These are phyloP conservation scores for Canis aureus DNA, from an alignment of 2,113 vertebrate species.

Conservation along the genomic window DNA sequence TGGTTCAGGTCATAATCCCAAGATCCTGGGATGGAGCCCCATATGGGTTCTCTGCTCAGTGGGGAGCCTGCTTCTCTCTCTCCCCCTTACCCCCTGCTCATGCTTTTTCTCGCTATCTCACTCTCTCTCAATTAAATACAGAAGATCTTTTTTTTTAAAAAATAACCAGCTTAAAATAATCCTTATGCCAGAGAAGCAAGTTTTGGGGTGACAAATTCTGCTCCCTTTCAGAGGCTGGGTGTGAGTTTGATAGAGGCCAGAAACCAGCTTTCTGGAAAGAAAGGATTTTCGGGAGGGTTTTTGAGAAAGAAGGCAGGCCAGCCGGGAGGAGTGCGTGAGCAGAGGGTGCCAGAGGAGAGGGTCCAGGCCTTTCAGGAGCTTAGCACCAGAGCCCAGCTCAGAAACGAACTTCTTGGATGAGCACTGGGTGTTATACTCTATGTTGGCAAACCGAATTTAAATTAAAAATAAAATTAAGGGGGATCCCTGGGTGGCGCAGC, in stretches of 20 bases:
- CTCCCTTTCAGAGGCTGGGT: neutral
- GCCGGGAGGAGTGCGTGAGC: neutral
- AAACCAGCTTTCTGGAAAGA: neutral
- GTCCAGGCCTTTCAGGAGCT: accelerated
- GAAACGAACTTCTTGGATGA: neutral
- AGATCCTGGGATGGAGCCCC: too few species aligned
- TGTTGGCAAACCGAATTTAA: too few species aligned
- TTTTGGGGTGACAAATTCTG: neutral
- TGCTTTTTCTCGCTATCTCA: too few species aligned
- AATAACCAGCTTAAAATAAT: neutral
- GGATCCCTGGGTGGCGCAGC: too few species aligned
- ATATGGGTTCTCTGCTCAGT: too few species aligned
- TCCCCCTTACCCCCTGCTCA: too few species aligned
- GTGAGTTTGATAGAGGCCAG: neutral
- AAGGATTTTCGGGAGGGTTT: neutral
- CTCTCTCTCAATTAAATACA: too few species aligned
- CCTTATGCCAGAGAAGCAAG: neutral
- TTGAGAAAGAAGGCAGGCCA: neutral
- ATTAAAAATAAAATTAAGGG: too few species aligned
- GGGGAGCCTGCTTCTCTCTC: too few species aligned
- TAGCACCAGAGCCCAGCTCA: accelerated
- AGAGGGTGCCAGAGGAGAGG: accelerated
- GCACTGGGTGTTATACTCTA: too few species aligned
- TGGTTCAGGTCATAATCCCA: too few species aligned
- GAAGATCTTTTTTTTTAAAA: too few species aligned